Conservation (phyloP, 2,888 invertebrate genomes). For the Synergus gifuensis region DNA sequence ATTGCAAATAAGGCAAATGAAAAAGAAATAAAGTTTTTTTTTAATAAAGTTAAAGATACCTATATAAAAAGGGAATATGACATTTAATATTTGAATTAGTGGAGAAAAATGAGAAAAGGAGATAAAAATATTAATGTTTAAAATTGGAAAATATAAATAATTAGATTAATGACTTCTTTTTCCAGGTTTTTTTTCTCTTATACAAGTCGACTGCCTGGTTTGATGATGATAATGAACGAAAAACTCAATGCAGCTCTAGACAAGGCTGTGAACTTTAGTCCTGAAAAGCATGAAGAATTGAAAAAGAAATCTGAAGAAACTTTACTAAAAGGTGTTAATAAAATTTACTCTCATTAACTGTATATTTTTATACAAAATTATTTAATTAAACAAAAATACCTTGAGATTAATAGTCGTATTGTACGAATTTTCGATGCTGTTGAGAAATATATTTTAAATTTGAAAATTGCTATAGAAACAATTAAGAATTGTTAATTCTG, state of each 20-base stretch:
- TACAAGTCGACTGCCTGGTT: slow-evolving; percentile 47
- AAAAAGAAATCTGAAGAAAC: slow-evolving; percentile 54
- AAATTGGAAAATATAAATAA: background rate
- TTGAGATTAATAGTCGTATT: background rate
- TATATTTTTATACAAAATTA: background rate
- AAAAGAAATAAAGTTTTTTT: too few species aligned
- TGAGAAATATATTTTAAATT: background rate
- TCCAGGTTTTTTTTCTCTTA: slow-evolving; percentile 59
- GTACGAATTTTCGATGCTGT: background rate
- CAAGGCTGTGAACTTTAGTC: slow-evolving; percentile 55
- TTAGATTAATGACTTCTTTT: slow-evolving; percentile 39
- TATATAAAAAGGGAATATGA: background rate
- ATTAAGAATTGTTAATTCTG: background rate
- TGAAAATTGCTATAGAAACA: background rate
- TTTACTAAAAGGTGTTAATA: slow-evolving; percentile 38
- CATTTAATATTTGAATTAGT: background rate
- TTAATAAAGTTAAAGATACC: too few species aligned
- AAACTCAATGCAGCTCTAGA: slow-evolving; percentile 50
- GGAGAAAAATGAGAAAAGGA: background rate
- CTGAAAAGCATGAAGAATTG: slow-evolving; percentile 53
- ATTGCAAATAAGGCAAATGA: too few species aligned
- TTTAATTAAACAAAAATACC: background rate
- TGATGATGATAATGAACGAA: slow-evolving; percentile 53
- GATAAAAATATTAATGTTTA: background rate
- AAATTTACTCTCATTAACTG: background rate